Conservation (phyloP, 1,140 invertebrate species). For the Papilio polytes region DNA sequence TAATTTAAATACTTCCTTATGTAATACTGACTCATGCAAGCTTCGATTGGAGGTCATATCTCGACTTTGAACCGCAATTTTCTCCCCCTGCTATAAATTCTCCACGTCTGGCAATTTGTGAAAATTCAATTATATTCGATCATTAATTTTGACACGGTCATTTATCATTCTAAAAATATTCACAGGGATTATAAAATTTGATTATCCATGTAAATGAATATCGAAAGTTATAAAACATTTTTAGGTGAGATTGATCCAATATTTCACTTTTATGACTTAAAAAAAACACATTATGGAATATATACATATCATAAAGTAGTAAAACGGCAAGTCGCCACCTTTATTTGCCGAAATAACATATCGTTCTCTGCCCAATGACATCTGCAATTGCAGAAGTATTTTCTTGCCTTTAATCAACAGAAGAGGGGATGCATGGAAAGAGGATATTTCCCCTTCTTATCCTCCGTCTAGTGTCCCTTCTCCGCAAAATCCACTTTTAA, state of each 20-base stretch:
- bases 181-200: slow-evolving; percentile 21
- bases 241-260: background rate
- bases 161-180: slow-evolving; percentile 26
- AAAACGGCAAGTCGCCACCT: no score
- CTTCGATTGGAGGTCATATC: slow-evolving; percentile 50
- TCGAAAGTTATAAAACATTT: slow-evolving; percentile 1
- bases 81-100: slow-evolving; percentile 52
- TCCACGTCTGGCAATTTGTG: slow-evolving; percentile 51
- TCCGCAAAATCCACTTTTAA: no score
- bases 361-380: no score
- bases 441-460: no score
- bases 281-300: background rate
- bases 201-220: slow-evolving; percentile 17
- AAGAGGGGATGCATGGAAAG: no score
- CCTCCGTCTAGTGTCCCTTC: no score
- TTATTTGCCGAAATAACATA: no score
- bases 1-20: slow-evolving; percentile 70
- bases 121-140: slow-evolving; percentile 57
- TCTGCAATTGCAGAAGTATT: no score
- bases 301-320: no score
- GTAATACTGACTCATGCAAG: slow-evolving; percentile 50
- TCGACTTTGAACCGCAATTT: slow-evolving; percentile 58
- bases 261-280: background rate
- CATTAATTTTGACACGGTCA: slow-evolving; percentile 45
- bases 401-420: no score